phyloP scores from a whole-genome alignment of 2,888 invertebrate genomes.

The Serripes groenlandicus region DNA sequence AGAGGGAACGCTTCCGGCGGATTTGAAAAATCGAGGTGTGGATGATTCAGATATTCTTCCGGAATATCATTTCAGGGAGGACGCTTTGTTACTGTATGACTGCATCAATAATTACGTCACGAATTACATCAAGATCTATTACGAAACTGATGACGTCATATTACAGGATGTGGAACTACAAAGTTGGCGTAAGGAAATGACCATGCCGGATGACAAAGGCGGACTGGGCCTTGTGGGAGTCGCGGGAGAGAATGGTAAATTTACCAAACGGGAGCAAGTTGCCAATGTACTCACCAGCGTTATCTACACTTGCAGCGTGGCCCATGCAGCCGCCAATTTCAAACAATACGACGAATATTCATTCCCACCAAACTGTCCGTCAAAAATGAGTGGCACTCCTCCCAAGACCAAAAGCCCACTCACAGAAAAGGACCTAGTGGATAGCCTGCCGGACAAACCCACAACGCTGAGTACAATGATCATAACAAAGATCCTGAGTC shows the following conservation, averaged over 20 bases:
- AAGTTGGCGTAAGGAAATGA: slow-evolving; percentile 84
- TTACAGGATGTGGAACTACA: slow-evolving; percentile 77
- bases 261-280: slow-evolving; percentile 51
- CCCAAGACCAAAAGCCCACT: slow-evolving; percentile 63
- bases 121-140: slow-evolving; percentile 69
- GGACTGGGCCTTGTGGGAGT: slow-evolving; percentile 81
- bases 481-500: slow-evolving; percentile 84
- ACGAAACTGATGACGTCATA: slow-evolving; percentile 62
- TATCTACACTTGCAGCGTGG: slow-evolving; percentile 68
- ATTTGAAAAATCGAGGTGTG: slow-evolving; percentile 82
- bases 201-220: slow-evolving; percentile 76
- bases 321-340: slow-evolving; percentile 71
- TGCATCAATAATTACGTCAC: slow-evolving; percentile 82
- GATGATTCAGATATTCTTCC: slow-evolving; percentile 82
- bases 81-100: slow-evolving; percentile 82
- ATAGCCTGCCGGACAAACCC: slow-evolving; percentile 80
- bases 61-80: slow-evolving; percentile 85
- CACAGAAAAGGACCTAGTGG: slow-evolving; percentile 78
- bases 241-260: slow-evolving; percentile 63
- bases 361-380: slow-evolving; percentile 80
- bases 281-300: slow-evolving; percentile 42
- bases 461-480: slow-evolving; percentile 84
- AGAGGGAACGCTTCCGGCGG: slow-evolving; percentile 82
- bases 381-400: slow-evolving; percentile 56
- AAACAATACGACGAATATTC: slow-evolving; percentile 81